Conservation (phyloP, 2,888 invertebrate species). For the Melangyna quadrimaculata region DNA sequence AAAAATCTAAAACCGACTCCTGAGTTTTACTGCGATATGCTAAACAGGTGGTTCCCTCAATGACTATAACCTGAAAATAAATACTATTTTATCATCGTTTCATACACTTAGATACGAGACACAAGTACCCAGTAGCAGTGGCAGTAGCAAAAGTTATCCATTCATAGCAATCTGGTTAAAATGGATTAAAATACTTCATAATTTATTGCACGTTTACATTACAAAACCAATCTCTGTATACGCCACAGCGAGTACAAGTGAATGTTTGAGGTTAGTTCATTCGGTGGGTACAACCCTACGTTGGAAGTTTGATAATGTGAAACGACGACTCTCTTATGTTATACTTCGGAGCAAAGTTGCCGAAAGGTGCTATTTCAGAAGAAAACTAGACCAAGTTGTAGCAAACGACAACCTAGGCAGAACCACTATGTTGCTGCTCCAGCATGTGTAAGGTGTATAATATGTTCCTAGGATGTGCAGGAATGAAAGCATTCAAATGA, state of each 20-base stretch:
- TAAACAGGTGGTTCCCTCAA: constrained; percentile 59
- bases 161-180: constrained; percentile 67
- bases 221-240: constrained; percentile 63
- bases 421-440: constrained; percentile 13
- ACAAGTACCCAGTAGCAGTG: not conserved
- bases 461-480: not conserved
- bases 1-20: not conserved
- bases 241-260: constrained; percentile 34
- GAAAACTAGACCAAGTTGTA: constrained; percentile 48
- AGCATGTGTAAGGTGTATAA: not conserved
- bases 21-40: constrained; percentile 31
- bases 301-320: not conserved
- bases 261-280: constrained; percentile 51
- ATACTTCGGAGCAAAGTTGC: constrained; percentile 45
- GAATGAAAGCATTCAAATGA: constrained; percentile 63
- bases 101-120: not conserved
- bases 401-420: constrained; percentile 51
- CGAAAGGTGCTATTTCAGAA: constrained; percentile 48
- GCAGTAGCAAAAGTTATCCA: constrained; percentile 50
- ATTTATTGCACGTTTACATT: constrained; percentile 69
- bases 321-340: constrained; percentile 27
- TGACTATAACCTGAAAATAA: not conserved
- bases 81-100: constrained; percentile 28
- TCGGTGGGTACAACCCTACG: constrained; percentile 13
- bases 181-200: constrained; percentile 67